A percentile compares a stretch with the other conserved stretches of the same genome.
Evolutionary conservation across 2,113 vertebrate species (phyloP).

Genomic region (Antennarius striatus): DNA sequence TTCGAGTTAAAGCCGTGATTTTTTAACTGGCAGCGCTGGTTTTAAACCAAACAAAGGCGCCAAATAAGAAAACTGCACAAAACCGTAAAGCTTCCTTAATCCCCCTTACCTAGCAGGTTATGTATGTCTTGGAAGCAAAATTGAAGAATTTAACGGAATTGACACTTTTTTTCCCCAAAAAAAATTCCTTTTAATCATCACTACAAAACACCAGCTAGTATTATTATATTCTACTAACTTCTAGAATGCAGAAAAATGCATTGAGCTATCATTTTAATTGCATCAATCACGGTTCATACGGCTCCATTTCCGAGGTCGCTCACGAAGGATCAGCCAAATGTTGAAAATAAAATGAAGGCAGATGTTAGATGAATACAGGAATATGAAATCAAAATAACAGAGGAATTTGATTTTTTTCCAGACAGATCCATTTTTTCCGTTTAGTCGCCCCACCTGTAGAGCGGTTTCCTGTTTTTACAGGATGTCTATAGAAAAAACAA

Average conservation of each 20-base stretch:
- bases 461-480: constrained; percentile 53
- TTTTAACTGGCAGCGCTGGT: constrained; percentile 32
- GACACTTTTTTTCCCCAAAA: neutral
- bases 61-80: constrained; percentile 51
- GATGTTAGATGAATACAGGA: constrained; percentile 74
- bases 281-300: constrained; percentile 29
- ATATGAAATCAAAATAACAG: constrained; percentile 70
- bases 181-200: constrained; percentile 40
- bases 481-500: constrained; percentile 32
- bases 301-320: neutral
- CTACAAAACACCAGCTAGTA: constrained; percentile 2
- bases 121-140: constrained; percentile 55
- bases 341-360: constrained; percentile 45
- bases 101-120: constrained; percentile 43
- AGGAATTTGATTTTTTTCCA: constrained; percentile 52
- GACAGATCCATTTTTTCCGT: too few relatives aligned
- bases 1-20: constrained; percentile 5
- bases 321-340: constrained; percentile 30
- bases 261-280: constrained; percentile 27
- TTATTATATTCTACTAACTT: constrained; percentile 14
- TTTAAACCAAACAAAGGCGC: constrained; percentile 47
- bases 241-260: constrained; percentile 32
- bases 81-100: constrained; percentile 46
- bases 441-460: constrained; percentile 49
- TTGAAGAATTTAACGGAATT: constrained; percentile 14